Evolutionary conservation across 2,888 invertebrate genomes (phyloP), one percentile per base, ranked within the genome.

Genomic region (Synergus umbraculus): DNA sequence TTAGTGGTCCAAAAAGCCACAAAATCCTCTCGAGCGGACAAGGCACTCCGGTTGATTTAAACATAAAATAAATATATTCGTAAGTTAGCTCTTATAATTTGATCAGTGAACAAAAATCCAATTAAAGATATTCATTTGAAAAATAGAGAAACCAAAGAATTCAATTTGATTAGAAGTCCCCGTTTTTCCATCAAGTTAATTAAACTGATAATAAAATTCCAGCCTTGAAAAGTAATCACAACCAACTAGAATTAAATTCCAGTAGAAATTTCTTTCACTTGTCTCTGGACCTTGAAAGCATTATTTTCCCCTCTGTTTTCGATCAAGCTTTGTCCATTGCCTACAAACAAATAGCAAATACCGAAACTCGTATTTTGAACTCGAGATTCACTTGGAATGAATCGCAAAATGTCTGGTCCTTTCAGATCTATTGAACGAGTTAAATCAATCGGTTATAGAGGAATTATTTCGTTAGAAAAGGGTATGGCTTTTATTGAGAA

Each of bases 251-350:
- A 73, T 54, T 15, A 58, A 73, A 73, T 73, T 73, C n/a, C 54
- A 49, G 37, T 54, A 22, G n/a, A 73, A 73, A 73, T 73, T 73
- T 73, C 73, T 73, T 73, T 73, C 54, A 73, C 54, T 58, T 58
- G 73, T 73, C n/a, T 73, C 54, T 73, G 29, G 41, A 18, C 54
- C 54, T 58, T 73, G 54, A 54, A 15, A 49, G 54, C 37, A 37
- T 73, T 58, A 73, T 73, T 49, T 73, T 54, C 49, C 73, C 73
- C 73, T 73, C 73, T 29, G 54, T 58, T 73, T 73, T 54, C 73
- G 49, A 73, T 73, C 73, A 54, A 73, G 29, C 73, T 73, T 73
- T 73, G 37, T 73, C 54, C 73, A 73, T 73, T 73, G 49, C 54
- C 37, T 73, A 58, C 73, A 73, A 73, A 73, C 54, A 73, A 73